Evolutionary conservation across 2,113 vertebrate genomes (phyloP).

Genomic region (Tetrao urogallus): DNA sequence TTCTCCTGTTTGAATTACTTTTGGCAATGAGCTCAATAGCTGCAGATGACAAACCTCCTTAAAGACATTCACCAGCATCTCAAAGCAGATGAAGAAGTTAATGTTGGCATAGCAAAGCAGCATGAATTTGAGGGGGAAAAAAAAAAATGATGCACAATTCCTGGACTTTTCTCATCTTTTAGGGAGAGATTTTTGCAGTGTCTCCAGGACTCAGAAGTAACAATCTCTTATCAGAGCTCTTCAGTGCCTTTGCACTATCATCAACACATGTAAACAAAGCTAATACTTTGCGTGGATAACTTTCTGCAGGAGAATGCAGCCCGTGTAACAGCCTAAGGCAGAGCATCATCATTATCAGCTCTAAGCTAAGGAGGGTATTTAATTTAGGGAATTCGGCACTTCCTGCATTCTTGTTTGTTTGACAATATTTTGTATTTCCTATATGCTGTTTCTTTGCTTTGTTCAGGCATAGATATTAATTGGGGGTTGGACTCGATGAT

Average conservation of each 20-base stretch:
- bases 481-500: no score
- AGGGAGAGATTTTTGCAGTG: neutral
- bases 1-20: neutral
- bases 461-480: neutral
- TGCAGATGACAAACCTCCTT: neutral
- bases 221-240: constrained; percentile 50
- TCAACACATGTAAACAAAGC: constrained; percentile 43
- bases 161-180: neutral
- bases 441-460: neutral
- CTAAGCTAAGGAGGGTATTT: constrained; percentile 11
- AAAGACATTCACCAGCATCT: neutral
- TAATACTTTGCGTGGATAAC: constrained; percentile 46
- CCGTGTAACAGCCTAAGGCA: constrained; percentile 16
- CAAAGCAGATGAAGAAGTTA: neutral
- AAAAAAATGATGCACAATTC: neutral
- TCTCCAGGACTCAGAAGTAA: neutral
- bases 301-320: constrained; percentile 44
- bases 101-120: neutral
- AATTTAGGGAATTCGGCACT: constrained; percentile 23
- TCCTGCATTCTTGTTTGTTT: neutral
- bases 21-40: neutral
- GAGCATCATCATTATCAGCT: constrained; percentile 18
- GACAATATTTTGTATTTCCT: neutral
- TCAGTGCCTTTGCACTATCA: constrained; percentile 46
- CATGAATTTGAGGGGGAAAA: neutral